Evolutionary conservation across 1,140 invertebrate species (phyloP).

Genomic region (Gryllus bimaculatus): DNA sequence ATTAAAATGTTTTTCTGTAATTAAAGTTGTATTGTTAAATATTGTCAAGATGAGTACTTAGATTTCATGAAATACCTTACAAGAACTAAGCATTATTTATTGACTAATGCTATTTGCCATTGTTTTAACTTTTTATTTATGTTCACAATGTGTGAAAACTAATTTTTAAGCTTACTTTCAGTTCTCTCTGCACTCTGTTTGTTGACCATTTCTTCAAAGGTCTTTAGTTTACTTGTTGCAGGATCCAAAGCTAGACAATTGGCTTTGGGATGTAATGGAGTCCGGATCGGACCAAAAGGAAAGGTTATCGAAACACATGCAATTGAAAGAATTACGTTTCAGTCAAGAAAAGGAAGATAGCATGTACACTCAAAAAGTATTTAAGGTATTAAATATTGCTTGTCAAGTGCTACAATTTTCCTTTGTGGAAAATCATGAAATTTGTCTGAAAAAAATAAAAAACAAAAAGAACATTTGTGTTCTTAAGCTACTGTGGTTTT

Average conservation of each 20-base stretch:
- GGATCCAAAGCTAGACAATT: slow-evolving; percentile 37
- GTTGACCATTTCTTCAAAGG: not conserved
- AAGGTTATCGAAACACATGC: slow-evolving; percentile 24
- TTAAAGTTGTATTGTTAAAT: too few species aligned
- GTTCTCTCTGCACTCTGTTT: too few species aligned
- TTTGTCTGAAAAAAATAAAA: not conserved
- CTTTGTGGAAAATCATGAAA: not conserved
- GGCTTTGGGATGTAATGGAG: slow-evolving; percentile 36
- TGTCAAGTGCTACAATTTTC: not conserved
- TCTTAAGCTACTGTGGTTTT: not conserved
- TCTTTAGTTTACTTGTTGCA: slow-evolving; percentile 25
- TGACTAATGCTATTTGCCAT: not conserved
- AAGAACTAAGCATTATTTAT: not conserved
- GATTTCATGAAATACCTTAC: not conserved
- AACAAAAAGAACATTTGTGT: not conserved
- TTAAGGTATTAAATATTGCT: not conserved
- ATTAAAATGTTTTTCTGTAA: not conserved
- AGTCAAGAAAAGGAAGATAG: slow-evolving; percentile 31
- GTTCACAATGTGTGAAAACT: slow-evolving; percentile 8
- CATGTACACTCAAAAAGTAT: slow-evolving; percentile 29
- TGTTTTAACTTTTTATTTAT: not conserved
- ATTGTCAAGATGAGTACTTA: too few species aligned
- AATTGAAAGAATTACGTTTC: slow-evolving; percentile 16
- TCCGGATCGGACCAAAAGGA: slow-evolving; percentile 24
- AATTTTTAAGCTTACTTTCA: too few species aligned